phyloP scores from a whole-genome alignment of 2,888 invertebrate species.

The Ochropleura plecta region DNA sequence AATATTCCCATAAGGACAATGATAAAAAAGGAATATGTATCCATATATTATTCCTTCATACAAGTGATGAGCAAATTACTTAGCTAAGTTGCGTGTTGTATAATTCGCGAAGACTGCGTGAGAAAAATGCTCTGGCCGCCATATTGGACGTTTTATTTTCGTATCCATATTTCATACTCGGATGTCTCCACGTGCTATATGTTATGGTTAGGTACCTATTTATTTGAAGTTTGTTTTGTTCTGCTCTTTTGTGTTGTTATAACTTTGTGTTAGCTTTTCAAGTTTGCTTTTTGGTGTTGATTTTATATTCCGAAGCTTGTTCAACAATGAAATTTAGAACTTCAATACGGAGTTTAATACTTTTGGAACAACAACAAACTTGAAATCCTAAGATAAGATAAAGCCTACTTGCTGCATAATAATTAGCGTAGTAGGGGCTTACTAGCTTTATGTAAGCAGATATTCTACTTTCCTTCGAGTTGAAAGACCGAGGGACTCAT shows the following conservation, averaged over 20 bases:
- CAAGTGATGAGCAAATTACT: slow-evolving; percentile 75
- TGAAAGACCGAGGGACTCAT: slow-evolving; percentile 68
- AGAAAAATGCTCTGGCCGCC: slow-evolving; percentile 79
- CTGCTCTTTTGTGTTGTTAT: slow-evolving; percentile 8
- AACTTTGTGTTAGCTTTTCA: slow-evolving; percentile 9
- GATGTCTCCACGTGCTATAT: slow-evolving; percentile 61
- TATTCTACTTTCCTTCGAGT: slow-evolving; percentile 62
- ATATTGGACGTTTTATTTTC: slow-evolving; percentile 80
- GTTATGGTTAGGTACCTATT: slow-evolving; percentile 51
- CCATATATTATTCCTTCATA: slow-evolving; percentile 75
- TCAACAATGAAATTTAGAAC: background rate
- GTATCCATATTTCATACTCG: slow-evolving; percentile 76
- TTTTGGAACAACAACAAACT: slow-evolving; percentile 29
- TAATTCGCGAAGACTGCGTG: slow-evolving; percentile 77
- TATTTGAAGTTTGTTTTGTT: slow-evolving; percentile 44
- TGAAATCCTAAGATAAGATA: slow-evolving; percentile 4
- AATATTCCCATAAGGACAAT: slow-evolving; percentile 37
- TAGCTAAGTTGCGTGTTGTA: slow-evolving; percentile 77
- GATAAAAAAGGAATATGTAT: slow-evolving; percentile 46
- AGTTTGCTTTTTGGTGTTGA: slow-evolving; percentile 4
- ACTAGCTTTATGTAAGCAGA: slow-evolving; percentile 37
- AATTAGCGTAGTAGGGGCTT: slow-evolving; percentile 17
- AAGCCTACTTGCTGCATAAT: slow-evolving; percentile 19
- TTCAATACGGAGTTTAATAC: slow-evolving; percentile 23
- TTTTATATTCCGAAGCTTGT: slow-evolving; percentile 16